phyloP scores from a whole-genome alignment of 2,113 vertebrate genomes.

The Lichenostomus cassidix region DNA sequence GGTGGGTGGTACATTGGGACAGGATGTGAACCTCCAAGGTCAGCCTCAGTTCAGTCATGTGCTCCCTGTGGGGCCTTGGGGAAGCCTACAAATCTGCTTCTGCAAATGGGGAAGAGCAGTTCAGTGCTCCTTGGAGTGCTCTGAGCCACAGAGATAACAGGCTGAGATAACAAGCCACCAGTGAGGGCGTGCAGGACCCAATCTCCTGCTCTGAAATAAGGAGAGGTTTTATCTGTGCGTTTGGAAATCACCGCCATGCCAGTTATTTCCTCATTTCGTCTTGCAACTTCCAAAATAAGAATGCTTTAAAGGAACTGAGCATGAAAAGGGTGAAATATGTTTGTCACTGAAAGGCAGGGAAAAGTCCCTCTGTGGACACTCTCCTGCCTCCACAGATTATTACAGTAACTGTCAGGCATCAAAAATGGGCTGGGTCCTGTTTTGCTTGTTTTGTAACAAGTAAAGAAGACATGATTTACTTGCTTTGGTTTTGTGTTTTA shows the following conservation, averaged over 20 bases:
- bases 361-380: conserved; percentile 10
- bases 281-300: neutral
- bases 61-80: neutral
- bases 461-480: neutral
- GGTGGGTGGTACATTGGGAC: rapidly evolving
- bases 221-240: neutral
- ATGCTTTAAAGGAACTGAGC: conserved; percentile 46
- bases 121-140: neutral
- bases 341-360: neutral
- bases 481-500: neutral
- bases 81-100: neutral
- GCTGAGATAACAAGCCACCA: neutral
- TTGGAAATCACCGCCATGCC: neutral
- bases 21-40: neutral
- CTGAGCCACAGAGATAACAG: neutral
- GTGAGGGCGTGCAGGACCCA: neutral
- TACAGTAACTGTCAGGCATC: neutral
- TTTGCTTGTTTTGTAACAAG: neutral
- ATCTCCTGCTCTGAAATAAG: neutral
- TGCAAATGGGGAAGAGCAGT: neutral
- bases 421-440: neutral
- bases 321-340: neutral
- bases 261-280: conserved; percentile 40
- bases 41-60: neutral
- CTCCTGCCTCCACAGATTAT: neutral